Base-by-base conservation (phyloP, 64 coral and sea anemone species). In the Anthopleura sola region DNA sequence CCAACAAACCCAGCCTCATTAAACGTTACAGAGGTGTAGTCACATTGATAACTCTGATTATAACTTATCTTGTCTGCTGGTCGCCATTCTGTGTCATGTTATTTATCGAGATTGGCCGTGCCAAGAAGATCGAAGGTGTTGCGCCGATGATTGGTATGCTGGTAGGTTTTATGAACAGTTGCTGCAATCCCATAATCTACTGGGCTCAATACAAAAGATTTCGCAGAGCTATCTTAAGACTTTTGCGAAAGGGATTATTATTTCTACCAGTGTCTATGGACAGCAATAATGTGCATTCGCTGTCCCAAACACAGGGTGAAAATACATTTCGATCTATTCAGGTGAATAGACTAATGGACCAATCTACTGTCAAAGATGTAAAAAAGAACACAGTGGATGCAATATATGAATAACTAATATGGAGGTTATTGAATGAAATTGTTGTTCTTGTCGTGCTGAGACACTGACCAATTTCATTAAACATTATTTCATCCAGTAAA, bases 1-100 rank as follows among this genome's bases (percentile, higher is more conserved):
- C 29, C 3, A 85, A 21, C 37, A 60, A 39, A 74, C 23, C 51
- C 2, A 83, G 28, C 24, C 69, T 56, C 32, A 31, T 83, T 16
- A 94, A 31, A 14, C 60, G 68, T 28, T 74, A 89, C 38, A 94
- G 86, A 53, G 92, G 92, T 44, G 62, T 94, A 4, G 51, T 86
- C 14, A 87, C 92, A 13, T 28, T 94, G 18, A 37, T 90, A 37
- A 68, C 85, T 18, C 80, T 94, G 3, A 94, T 83, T 37, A 47
- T 89, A 20, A 85, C 64, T 9, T 94, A 94, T 36, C 33, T 94
- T 2, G 31, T 90, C 1, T 94, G 92, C 29, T 94, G 92, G 92
- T 94, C 92, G 6, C 92, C 92, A 3, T 94, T 94, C 82, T 94
- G 92, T 56, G 55, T 94, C n/a, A 50, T 94, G 78, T 88, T 94